A percentile compares a stretch with the other conserved stretches of the same genome.
phyloP scores from a whole-genome alignment of 2,888 invertebrate genomes.

The Metacarcinus magister region DNA sequence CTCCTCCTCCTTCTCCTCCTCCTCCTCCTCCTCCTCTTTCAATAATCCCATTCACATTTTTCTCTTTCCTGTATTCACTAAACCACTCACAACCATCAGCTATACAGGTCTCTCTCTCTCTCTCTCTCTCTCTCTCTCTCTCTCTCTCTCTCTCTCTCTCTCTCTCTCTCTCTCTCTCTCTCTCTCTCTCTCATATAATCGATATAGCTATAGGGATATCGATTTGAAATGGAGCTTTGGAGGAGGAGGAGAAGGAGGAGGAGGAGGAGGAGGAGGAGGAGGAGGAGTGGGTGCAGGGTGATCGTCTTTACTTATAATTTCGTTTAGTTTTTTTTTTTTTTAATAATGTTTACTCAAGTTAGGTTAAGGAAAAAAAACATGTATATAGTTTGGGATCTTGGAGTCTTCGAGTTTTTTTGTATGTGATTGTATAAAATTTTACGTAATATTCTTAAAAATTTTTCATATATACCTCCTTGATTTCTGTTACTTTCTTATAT shows the following conservation, averaged over 20 bases:
- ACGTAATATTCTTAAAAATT: no score
- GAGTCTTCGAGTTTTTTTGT: no score
- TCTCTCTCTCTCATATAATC: not conserved
- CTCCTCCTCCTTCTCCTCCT: no score
- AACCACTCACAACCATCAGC: slow-evolving; percentile 11
- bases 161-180: slow-evolving; percentile 39
- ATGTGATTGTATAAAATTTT: no score
- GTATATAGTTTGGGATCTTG: no score
- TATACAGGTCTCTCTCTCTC: not conserved
- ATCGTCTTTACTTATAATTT: no score
- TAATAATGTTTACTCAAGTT: no score
- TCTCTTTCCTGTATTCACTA: not conserved
- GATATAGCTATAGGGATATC: not conserved
- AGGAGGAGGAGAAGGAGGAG: not conserved
- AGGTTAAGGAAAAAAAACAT: no score
- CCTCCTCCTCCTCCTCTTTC: not conserved
- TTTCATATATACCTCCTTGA: no score
- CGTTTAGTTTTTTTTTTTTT: no score
- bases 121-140: not conserved
- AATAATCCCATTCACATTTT: slow-evolving; percentile 30
- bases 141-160: slow-evolving; percentile 39
- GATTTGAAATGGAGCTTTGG: not conserved
- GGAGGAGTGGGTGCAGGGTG: no score
- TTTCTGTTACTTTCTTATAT: no score
- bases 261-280: not conserved